Evolutionary conservation across 2,888 invertebrate genomes (phyloP).

Genomic region (Clusia tigrina): DNA sequence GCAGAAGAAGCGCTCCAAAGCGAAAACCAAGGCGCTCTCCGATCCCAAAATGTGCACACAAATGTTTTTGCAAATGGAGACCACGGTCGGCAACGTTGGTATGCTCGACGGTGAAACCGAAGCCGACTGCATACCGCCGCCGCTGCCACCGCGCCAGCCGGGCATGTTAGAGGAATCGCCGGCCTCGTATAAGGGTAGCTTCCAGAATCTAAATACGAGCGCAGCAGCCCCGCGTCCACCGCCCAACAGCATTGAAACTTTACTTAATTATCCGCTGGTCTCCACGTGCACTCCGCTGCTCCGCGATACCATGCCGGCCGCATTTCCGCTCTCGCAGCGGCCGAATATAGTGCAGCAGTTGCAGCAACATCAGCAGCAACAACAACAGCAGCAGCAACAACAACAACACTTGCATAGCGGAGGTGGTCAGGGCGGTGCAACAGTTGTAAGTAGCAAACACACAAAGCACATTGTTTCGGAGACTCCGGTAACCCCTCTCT

Average conservation of each 20-base stretch:
- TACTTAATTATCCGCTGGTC: constrained; percentile 64
- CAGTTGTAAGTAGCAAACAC: constrained; percentile 60
- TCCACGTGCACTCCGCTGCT: constrained; percentile 64
- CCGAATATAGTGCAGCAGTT: constrained; percentile 64
- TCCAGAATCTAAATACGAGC: constrained; percentile 47
- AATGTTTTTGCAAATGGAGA: constrained; percentile 64
- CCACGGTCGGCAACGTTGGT: constrained; percentile 43
- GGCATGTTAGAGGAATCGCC: constrained; percentile 62
- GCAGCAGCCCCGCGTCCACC: constrained; percentile 44
- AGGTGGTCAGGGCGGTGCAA: constrained; percentile 36
- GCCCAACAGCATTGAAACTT: constrained; percentile 62
- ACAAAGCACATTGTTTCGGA: constrained; percentile 17
- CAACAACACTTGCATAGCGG: constrained; percentile 38
- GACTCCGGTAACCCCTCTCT: not conserved
- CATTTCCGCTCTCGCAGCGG: constrained; percentile 62
- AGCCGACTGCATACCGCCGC: constrained; percentile 65
- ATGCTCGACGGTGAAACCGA: constrained; percentile 61
- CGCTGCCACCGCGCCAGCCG: constrained; percentile 70
- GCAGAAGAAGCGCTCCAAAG: constrained; percentile 52
- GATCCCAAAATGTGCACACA: constrained; percentile 65
- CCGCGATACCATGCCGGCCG: constrained; percentile 61
- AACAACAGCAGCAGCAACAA: constrained; percentile 42
- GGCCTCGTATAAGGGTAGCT: constrained; percentile 45
- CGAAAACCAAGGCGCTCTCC: constrained; percentile 63
- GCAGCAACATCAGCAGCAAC: constrained; percentile 61